Percentiles rank a stretch among this genome's conserved stretches.
Evolutionary conservation across 2,113 vertebrate genomes (phyloP).

Genomic region (Melanocharis versteri): DNA sequence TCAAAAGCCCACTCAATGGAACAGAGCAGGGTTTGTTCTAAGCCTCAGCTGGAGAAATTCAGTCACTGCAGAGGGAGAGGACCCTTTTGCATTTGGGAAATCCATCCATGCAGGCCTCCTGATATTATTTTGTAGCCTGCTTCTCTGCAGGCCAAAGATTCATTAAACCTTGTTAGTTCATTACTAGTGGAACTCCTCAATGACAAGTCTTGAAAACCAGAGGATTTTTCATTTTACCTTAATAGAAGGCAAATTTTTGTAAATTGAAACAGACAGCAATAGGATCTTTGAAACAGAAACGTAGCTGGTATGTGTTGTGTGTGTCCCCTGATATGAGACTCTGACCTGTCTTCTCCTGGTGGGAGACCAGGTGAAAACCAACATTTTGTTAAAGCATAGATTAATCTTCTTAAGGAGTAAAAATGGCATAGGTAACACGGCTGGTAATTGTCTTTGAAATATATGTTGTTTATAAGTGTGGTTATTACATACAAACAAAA

Average conservation of each 20-base stretch:
- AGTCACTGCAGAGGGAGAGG: neutral
- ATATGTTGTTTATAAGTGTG: neutral
- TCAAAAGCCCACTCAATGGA: neutral
- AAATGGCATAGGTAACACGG: neutral
- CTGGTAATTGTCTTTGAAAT: neutral
- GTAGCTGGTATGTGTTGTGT: accelerated
- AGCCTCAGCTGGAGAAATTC: neutral
- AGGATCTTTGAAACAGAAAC: neutral
- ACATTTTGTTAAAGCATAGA: neutral
- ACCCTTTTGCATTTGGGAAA: neutral
- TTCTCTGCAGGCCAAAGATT: neutral
- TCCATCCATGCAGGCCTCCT: neutral
- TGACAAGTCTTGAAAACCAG: neutral
- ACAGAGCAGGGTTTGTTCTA: neutral
- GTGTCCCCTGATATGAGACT: neutral
- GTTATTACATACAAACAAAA: neutral
- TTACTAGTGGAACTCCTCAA: neutral
- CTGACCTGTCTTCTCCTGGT: neutral
- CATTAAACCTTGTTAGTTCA: neutral
- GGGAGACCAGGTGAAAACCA: neutral
- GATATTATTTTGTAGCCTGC: neutral
- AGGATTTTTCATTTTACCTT: neutral
- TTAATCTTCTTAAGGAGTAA: neutral
- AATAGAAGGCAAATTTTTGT: neutral
- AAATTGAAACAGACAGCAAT: neutral